phyloP scores from a whole-genome alignment of 2,888 invertebrate species.

The Andrena marginata region DNA sequence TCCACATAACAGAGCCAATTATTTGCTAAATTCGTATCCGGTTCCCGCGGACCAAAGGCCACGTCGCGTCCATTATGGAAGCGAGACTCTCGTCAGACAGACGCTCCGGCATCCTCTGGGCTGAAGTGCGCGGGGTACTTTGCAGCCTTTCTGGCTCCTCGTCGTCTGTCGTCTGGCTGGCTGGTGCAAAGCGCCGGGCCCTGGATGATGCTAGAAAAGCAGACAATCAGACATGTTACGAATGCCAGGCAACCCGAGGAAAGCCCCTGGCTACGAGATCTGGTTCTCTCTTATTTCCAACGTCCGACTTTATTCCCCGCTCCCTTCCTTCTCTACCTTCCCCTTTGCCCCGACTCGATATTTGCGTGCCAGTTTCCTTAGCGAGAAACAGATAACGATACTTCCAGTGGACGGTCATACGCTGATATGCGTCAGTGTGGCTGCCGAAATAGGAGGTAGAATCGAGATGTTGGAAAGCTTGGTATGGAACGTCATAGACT shows the following conservation, averaged over 20 bases:
- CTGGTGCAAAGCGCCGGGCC: slow-evolving; percentile 48
- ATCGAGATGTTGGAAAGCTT: too few relatives aligned
- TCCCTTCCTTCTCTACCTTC: slow-evolving; percentile 11
- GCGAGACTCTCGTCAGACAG: slow-evolving; percentile 31
- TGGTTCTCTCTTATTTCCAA: slow-evolving; percentile 42
- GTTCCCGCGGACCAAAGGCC: slow-evolving; percentile 12
- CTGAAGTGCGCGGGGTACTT: slow-evolving; percentile 61
- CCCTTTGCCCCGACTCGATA: slow-evolving; percentile 13
- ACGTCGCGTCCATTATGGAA: slow-evolving; percentile 39
- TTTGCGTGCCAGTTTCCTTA: slow-evolving; percentile 19
- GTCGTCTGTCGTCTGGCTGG: slow-evolving; percentile 60
- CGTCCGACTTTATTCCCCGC: slow-evolving; percentile 9
- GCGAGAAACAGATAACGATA: slow-evolving; percentile 19
- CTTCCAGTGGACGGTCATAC: background rate
- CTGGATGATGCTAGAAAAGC: slow-evolving; percentile 69
- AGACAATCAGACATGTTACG: slow-evolving; percentile 74
- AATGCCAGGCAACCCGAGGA: slow-evolving; percentile 62
- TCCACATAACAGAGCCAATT: slow-evolving; percentile 27
- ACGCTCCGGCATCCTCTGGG: slow-evolving; percentile 47
- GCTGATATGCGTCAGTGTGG: slow-evolving; percentile 2
- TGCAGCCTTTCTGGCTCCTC: slow-evolving; percentile 50
- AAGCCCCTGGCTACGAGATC: slow-evolving; percentile 55
- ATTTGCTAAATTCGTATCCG: slow-evolving; percentile 24
- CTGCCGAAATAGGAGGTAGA: background rate
- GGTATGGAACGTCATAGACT: too few relatives aligned